phyloP scores from a whole-genome alignment of 1,140 invertebrate genomes.

The Ptiloglossa arizonensis region DNA sequence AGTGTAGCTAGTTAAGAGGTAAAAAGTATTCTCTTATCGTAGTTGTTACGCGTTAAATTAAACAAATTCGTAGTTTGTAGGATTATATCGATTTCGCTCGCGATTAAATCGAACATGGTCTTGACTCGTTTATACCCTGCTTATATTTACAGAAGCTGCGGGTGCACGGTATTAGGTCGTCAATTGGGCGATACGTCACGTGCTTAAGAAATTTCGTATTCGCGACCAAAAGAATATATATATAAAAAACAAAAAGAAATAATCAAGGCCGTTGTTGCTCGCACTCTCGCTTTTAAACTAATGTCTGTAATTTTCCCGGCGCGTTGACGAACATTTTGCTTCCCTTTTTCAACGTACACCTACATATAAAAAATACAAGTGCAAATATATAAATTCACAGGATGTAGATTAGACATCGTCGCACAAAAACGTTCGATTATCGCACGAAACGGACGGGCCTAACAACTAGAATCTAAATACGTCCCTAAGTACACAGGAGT shows the following conservation, averaged over 20 bases:
- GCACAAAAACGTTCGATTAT: constrained; percentile 24
- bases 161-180: constrained; percentile 25
- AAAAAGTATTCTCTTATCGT: constrained; percentile 68
- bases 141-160: constrained; percentile 74
- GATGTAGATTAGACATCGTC: constrained; percentile 26
- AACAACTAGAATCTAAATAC: constrained; percentile 37
- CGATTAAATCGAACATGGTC: constrained; percentile 53
- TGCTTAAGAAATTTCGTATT: not conserved
- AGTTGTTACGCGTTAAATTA: constrained; percentile 52
- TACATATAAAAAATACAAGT: constrained; percentile 35
- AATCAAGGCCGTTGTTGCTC: constrained; percentile 25
- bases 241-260: too few relatives aligned
- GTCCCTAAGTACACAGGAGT: not conserved
- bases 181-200: not conserved
- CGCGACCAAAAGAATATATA: constrained; percentile 1
- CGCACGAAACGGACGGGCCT: constrained; percentile 34
- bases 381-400: constrained; percentile 32
- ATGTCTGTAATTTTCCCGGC: not conserved
- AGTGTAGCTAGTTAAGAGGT: constrained; percentile 75
- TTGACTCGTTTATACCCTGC: constrained; percentile 74
- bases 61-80: constrained; percentile 47
- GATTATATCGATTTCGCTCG: constrained; percentile 43
- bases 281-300: constrained; percentile 9
- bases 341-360: not conserved
- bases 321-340: not conserved